Evolutionary conservation across 2,113 vertebrate species (phyloP).

Genomic region (Chaetodon trifascialis): DNA sequence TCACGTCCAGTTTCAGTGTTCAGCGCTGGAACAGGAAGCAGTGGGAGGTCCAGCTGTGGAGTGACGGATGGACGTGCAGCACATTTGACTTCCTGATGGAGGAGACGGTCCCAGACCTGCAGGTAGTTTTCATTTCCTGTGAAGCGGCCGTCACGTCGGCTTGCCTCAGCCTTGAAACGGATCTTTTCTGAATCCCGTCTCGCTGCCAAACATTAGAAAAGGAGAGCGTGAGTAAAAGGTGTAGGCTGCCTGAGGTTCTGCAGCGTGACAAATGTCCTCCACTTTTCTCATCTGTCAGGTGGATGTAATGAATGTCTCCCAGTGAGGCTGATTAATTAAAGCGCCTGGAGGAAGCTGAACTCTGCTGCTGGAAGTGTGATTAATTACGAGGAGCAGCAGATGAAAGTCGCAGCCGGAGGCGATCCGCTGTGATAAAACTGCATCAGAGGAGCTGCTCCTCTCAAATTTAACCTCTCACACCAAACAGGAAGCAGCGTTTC

Average conservation of each 20-base stretch:
- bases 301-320: constrained; percentile 18
- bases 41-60: no score
- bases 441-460: neutral
- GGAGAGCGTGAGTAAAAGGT: neutral
- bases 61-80: no score
- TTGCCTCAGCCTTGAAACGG: neutral
- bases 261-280: constrained; percentile 31
- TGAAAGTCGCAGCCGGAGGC: constrained; percentile 46
- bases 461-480: neutral
- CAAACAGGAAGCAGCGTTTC: neutral
- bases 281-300: neutral
- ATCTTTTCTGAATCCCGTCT: neutral
- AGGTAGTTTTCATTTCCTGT: no score
- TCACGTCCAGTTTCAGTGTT: no score
- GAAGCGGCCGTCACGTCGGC: neutral
- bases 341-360: constrained; percentile 32
- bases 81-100: no score
- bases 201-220: neutral
- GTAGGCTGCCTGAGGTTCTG: neutral
- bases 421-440: constrained; percentile 27
- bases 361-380: constrained; percentile 45
- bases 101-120: no score
- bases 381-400: constrained; percentile 47
- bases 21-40: no score
- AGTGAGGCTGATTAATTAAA: constrained; percentile 33